Base-by-base conservation (phyloP, 2,113 vertebrate genomes). In the Campylomormyrus tamandua region DNA sequence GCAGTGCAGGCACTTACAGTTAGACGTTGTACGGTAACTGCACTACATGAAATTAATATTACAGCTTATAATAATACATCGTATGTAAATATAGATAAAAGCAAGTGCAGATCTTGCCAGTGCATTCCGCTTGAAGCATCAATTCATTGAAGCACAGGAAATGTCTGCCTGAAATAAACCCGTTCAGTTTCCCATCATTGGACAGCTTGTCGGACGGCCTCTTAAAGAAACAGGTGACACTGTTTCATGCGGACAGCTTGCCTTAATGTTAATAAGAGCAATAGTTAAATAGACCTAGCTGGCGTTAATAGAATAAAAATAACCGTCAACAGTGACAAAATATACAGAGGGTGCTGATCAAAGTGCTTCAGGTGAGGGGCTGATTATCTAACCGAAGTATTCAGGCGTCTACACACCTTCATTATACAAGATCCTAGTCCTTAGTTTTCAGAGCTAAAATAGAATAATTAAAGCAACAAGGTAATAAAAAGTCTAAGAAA, bases 191-290 rank as follows among this genome's bases (percentile, higher is more conserved):
- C 94, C 91, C 50, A 39, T 89, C 91, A 53, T 87, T 52, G 85
- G 85, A 56, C 87, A 21, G 89, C 89, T 27, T 45, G 85, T 62
- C 74, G 87, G 87, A 90, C 89, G 17, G 84, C 88, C 92, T 93
- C 94, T 95, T 96, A 96, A 96, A 96, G 96, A 93, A 90, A 92
- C 93, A 94, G 94, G 91, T 90, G 90, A 90, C 89, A 42, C n/a
- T 58, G 91, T 88, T 94, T 84, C 17, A 11, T 48, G 17, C 3
- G 45, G 39, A 45, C 42, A 48, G 21, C 8, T 48, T 10, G 21
- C 45, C 45, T 9, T n/a, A 24, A 42, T n/a, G 45, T 48, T n/a
- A 48, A 48, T 5, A 8, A 48, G 83, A n/a, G 45, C 24, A 8
- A n/a, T 24, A 24, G 21, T 39, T 42, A 80, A 39, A 4, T 4